These are phyloP conservation scores for Bombus impatiens DNA, from an alignment of 1,140 invertebrate species.

Conservation along the genomic window DNA sequence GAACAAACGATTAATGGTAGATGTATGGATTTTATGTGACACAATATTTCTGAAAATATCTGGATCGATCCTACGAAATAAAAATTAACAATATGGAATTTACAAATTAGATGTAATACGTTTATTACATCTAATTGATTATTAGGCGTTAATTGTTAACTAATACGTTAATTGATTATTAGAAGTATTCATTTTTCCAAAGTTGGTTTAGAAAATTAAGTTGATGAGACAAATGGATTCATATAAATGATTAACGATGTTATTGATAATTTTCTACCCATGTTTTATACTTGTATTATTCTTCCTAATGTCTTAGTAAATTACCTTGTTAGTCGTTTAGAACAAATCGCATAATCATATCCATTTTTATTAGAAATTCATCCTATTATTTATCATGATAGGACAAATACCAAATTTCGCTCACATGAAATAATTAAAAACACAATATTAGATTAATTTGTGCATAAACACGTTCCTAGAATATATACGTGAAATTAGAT, in stretches of 20 bases:
- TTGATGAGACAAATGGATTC: not conserved
- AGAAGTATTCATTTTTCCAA: not conserved
- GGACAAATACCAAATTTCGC: not conserved
- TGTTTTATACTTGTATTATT: too few relatives aligned
- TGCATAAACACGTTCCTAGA: not conserved
- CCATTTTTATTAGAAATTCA: too few relatives aligned
- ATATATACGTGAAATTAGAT: not conserved
- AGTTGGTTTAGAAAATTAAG: not conserved
- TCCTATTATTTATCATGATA: too few relatives aligned
- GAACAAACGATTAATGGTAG: too few relatives aligned
- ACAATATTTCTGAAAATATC: not conserved
- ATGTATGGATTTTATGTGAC: not conserved
- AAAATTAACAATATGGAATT: not conserved
- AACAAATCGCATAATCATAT: too few relatives aligned
- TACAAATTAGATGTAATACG: not conserved
- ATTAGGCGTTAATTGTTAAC: too few relatives aligned
- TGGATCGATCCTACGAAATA: not conserved
- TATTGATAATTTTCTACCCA: not conserved
- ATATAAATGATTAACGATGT: not conserved
- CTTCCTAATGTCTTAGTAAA: too few relatives aligned
- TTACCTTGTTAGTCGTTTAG: too few relatives aligned
- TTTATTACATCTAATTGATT: too few relatives aligned
- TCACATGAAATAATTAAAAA: not conserved
- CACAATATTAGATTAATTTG: not conserved
- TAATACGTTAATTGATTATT: not conserved